Evolutionary conservation across 2,888 invertebrate species (phyloP), one percentile per base, ranked within the genome.

Genomic region (Stenodema calcarata): DNA sequence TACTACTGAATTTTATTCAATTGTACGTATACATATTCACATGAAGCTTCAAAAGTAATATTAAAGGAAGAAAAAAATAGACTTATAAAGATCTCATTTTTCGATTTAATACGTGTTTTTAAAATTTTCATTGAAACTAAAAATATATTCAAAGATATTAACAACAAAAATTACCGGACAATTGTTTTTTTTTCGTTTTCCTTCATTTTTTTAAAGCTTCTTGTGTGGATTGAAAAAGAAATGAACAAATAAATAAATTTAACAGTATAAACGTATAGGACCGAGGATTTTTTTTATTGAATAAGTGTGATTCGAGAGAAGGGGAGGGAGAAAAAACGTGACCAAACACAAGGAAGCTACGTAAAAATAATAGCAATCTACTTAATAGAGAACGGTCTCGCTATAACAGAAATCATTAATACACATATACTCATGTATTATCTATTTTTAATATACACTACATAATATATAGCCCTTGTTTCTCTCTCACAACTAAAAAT

Each of bases 1-100:
- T 76, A 82, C 86, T 79, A 86, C 78, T 86, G 78, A 86, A 78
- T 84, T 84, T 84, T 84, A 84, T 84, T 73, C 84, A 89, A 89
- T 88, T 88, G 87, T 89, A 88, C 88, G 89, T 88, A 89, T 89
- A 89, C 89, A 88, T 88, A 87, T 87, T 86, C 87, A 87, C 87
- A 88, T 76, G 84, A 88, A 86, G 87, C 88, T 87, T 73, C 70
- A 73, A 27, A 70, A 83, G 28, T 84, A 28, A 41, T 47, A n/a
- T n/a, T n/a, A n/a, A n/a, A n/a, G n/a, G n/a, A n/a, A n/a, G n/a
- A n/a, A 69, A 82, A 69, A 78, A 41, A 78, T 12, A 78, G 44
- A 78, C 30, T 18, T 73, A 35, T 9, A 42, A 78, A 78, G 78
- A 78, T 78, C 78, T 44, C 23, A 27, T 44, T 76, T 62, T 73